Evolutionary conservation across 1,140 invertebrate species (phyloP).

Genomic region (Varroa destructor): DNA sequence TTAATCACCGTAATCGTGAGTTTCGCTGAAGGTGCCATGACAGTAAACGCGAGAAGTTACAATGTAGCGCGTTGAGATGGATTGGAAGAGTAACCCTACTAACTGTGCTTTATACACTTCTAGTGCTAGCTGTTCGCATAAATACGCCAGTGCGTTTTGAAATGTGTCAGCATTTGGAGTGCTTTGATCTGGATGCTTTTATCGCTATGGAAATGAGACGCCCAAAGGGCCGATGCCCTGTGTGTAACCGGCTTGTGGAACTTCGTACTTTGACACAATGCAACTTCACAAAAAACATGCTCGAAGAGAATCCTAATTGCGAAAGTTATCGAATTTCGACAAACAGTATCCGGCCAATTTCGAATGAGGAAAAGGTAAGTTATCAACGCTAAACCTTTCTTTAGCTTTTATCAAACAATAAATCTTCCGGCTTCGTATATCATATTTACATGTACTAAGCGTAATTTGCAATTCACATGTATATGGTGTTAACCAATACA

Average conservation of each 20-base stretch:
- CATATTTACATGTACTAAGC: too few species aligned
- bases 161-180: neutral
- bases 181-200: conserved; percentile 17
- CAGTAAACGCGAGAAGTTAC: too few species aligned
- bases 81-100: too few species aligned
- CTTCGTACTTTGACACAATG: neutral
- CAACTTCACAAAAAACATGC: neutral
- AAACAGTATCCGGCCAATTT: conserved; percentile 1
- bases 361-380: neutral
- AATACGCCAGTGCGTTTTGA: conserved; percentile 6
- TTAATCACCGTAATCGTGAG: too few species aligned
- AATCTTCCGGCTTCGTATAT: too few species aligned
- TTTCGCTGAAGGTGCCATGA: too few species aligned
- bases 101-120: neutral
- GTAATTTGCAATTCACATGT: too few species aligned
- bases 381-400: too few species aligned
- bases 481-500: too few species aligned
- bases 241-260: conserved; percentile 10
- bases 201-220: conserved; percentile 1
- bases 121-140: neutral
- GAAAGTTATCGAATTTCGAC: neutral
- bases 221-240: conserved; percentile 9
- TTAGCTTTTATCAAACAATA: too few species aligned
- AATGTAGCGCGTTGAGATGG: too few species aligned
- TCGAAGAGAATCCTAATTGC: neutral